Evolutionary conservation across 2,888 invertebrate genomes (phyloP).

Genomic region (Notocelia uddmanniana): DNA sequence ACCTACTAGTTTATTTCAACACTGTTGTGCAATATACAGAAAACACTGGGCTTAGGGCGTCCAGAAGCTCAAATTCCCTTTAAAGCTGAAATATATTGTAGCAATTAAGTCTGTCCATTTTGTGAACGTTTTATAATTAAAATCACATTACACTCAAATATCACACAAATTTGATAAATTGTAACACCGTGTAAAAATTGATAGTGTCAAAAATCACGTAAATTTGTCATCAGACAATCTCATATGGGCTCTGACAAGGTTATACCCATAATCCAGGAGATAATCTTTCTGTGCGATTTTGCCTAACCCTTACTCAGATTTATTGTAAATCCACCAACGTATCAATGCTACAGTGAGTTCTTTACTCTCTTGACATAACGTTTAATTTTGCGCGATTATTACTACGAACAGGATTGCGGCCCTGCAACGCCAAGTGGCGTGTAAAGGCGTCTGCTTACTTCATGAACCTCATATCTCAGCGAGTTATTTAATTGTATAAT

Average conservation of each 20-base stretch:
- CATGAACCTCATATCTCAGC: not conserved
- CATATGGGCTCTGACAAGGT: slow-evolving; percentile 23
- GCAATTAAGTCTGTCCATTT: no score
- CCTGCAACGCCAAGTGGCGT: not conserved
- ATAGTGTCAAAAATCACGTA: slow-evolving; percentile 10
- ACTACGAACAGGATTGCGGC: not conserved
- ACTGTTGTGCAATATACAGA: no score
- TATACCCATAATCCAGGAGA: slow-evolving; percentile 31
- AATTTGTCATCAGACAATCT: slow-evolving; percentile 21
- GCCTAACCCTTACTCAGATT: slow-evolving; percentile 34
- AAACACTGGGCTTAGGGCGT: no score
- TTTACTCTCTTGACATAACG: not conserved
- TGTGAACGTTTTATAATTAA: no score
- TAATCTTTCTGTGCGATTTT: slow-evolving; percentile 34
- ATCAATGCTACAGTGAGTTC: not conserved
- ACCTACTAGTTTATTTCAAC: no score
- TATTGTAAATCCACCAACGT: no score
- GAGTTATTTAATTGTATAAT: not conserved
- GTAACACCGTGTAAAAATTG: no score
- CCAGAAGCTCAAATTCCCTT: no score
- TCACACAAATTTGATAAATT: no score
- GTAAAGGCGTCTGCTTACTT: slow-evolving; percentile 4
- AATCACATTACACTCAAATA: no score
- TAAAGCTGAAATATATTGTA: no score
- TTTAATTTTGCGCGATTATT: not conserved